Evolutionary conservation across 2,888 invertebrate species (phyloP).

Genomic region (Pseudococcus longispinus): DNA sequence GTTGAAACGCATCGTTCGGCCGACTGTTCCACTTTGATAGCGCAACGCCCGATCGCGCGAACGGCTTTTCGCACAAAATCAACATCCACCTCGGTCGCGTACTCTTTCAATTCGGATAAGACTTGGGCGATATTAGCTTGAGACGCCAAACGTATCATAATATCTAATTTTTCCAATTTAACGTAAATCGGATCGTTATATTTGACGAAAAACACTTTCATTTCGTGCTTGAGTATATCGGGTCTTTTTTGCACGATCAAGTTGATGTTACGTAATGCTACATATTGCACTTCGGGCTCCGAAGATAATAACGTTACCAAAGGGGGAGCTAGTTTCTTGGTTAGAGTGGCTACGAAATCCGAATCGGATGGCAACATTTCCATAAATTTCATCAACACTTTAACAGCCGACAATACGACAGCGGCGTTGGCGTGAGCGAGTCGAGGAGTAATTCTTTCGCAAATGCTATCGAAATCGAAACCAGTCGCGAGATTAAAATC

Average conservation of each 20-base stretch:
- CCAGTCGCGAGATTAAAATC: background rate
- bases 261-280: conserved; percentile 97
- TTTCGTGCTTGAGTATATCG: conserved; percentile 98
- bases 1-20: conserved; percentile 99
- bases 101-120: conserved; percentile 95
- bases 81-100: conserved; percentile 99
- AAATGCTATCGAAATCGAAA: conserved; percentile 74
- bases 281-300: conserved; percentile 98
- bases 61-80: conserved; percentile 99
- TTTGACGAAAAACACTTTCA: conserved; percentile 99
- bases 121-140: conserved; percentile 98
- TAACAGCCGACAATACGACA: conserved; percentile 97
- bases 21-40: conserved; percentile 97
- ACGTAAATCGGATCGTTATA: conserved; percentile 99
- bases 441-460: conserved; percentile 95
- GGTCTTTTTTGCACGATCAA: conserved; percentile 98
- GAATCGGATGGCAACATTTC: conserved; percentile 94
- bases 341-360: conserved; percentile 91
- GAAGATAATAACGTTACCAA: conserved; percentile 95
- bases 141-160: conserved; percentile 98
- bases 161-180: conserved; percentile 97
- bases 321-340: conserved; percentile 98
- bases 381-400: conserved; percentile 98
- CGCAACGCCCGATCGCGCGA: conserved; percentile 96
- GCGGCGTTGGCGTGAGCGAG: conserved; percentile 99